Percentiles rank a stretch among this genome's conserved stretches.
These are phyloP conservation scores for Nipponacmea schrenckii DNA, from an alignment of 2,888 invertebrate genomes.

Conservation along the genomic window DNA sequence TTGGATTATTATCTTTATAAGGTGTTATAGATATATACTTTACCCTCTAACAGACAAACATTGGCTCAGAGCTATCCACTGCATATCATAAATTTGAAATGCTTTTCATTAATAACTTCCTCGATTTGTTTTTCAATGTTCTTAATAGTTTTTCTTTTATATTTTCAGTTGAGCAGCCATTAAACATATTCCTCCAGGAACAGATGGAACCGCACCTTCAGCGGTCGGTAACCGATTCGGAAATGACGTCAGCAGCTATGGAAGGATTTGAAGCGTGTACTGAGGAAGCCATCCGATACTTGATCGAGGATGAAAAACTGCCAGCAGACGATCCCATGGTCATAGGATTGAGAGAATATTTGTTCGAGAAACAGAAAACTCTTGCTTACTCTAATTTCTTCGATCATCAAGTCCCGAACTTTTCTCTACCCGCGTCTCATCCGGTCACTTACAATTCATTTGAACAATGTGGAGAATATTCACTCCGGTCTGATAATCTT, in stretches of 20 bases:
- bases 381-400: neutral
- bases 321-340: constrained; percentile 43
- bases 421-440: neutral
- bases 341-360: constrained; percentile 38
- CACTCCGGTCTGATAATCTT: constrained; percentile 20
- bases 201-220: constrained; percentile 20
- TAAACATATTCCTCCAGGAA: neutral
- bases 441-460: neutral
- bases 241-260: constrained; percentile 25
- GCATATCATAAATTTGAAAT: too few species aligned
- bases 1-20: too few species aligned
- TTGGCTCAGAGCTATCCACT: too few species aligned
- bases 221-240: constrained; percentile 3
- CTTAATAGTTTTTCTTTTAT: neutral
- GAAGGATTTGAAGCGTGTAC: constrained; percentile 49
- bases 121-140: too few species aligned
- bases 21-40: too few species aligned
- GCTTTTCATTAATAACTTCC: too few species aligned
- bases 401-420: neutral
- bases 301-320: constrained; percentile 45
- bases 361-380: constrained; percentile 37
- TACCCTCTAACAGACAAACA: too few species aligned
- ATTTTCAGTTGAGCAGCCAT: neutral
- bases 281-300: constrained; percentile 45
- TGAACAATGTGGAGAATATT: constrained; percentile 16